phyloP scores from a whole-genome alignment of 2,888 invertebrate species.

The Anaspis maculata region DNA sequence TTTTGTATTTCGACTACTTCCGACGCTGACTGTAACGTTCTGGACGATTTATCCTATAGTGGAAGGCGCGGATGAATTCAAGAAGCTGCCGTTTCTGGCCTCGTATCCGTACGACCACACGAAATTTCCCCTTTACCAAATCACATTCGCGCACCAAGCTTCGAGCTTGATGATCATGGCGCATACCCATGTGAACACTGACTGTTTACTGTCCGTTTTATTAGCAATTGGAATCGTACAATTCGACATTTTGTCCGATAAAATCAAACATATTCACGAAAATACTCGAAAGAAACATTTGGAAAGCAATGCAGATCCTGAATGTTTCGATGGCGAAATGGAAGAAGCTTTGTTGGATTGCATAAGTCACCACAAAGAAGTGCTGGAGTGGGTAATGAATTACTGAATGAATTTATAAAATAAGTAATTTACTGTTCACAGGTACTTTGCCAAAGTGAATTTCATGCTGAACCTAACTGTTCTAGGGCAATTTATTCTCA shows the following conservation, averaged over 20 bases:
- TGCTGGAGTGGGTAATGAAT: no score
- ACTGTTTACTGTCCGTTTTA: not conserved
- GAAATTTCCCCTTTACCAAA: constrained; percentile 1
- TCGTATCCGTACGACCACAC: constrained; percentile 1
- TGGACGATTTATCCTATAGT: no score
- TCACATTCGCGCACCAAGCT: constrained; percentile 2
- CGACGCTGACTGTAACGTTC: no score
- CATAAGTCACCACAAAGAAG: constrained; percentile 2
- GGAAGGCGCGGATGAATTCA: no score
- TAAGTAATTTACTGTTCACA: no score
- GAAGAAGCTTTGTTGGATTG: constrained; percentile 1
- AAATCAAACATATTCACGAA: not conserved
- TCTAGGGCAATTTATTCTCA: not conserved
- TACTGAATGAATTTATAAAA: no score
- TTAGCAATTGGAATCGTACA: not conserved
- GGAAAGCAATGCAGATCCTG: no score
- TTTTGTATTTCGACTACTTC: not conserved
- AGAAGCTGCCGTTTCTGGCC: not conserved
- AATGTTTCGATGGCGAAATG: no score
- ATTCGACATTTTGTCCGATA: constrained; percentile 2
- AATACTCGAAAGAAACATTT: no score
- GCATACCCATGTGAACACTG: not conserved
- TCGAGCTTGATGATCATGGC: not conserved
- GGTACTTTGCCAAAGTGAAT: no score
- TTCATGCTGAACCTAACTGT: not conserved